Evolutionary conservation across 1,140 invertebrate species (phyloP), one percentile per base, ranked within the genome.

Genomic region (Dreissena rostriformis): DNA sequence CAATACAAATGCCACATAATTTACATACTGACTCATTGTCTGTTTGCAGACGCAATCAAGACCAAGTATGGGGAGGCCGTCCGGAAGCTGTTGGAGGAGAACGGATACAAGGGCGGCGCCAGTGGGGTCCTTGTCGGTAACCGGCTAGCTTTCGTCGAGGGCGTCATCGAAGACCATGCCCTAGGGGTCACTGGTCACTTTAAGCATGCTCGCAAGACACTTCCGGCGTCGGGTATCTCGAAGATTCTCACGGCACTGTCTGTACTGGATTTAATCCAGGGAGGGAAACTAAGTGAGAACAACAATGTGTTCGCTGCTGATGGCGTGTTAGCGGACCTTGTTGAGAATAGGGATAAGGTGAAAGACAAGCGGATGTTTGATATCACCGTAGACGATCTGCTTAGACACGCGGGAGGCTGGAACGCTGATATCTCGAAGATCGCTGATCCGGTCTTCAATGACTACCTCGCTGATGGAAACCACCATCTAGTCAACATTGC

Each of bases 401-500:
- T 93, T 0, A 88, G 86, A 19, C 91, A 93, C 83, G 88, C 87
- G 17, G 91, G 86, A 12, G 92, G 92, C 0, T 93, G 92, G 92
- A 88, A 93, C 71, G 67, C 63, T 17, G 84, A 75, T 14, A 87
- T 89, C 22, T 86, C 80, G 5, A 87, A 88, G 29, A 61, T 92
- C 14, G 88, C 82, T 67, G 91, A 92, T 80, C 91, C 91, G 0
- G 67, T 92, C 22, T 75, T 91, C 19, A 92, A 92, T 72, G 81
- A 84, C 24, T 75, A 89, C 55, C 84, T 89, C 10, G 79, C 74
- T 11, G 82, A 82, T 26, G 78, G 86, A 12, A 80, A 85, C 26
- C 71, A 86, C 49, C 84, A 88, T 12, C 85, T 91, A 14, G 82
- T 89, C 14, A 90, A 91, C 82, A 90, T 92, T 29, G 82, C 87